Evolutionary conservation across 2,888 invertebrate species (phyloP), one percentile per base, ranked within the genome.

Genomic region (Pilophorus perplexus): DNA sequence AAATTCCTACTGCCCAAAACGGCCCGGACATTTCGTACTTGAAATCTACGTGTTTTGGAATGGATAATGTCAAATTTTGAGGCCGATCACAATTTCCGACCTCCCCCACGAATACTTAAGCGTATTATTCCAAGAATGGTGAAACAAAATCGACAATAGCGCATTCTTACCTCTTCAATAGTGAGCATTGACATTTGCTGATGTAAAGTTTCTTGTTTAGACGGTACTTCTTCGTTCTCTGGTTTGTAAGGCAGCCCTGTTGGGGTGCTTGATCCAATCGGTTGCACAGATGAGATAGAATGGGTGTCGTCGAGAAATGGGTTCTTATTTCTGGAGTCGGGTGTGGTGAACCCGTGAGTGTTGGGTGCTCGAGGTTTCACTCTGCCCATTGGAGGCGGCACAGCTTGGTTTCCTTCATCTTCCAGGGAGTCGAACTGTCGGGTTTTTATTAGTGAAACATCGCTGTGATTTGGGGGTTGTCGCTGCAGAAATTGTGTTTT

Each of bases 201-300:
- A 20, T 46, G 25, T 28, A 62, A 22, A 20, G n/a, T 46, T 16
- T 62, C 62, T 28, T 44, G 48, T 48, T 62, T 44, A 20, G 62
- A 46, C 10, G 62, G 62, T 16, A 62, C 62, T 46, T 62, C 62
- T 33, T 62, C 62, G 33, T 62, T 62, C 22, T 62, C 62, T 2
- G 62, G 62, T n/a, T 62, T 62, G 48, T 44, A 62, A n/a, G 62
- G 62, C 62, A 62, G 28, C 46, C 46, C 33, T 12, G 62, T 62
- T 10, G 62, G 62, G 14, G 62, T 62, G 28, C 62, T 62, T n/a
- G 46, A 20, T 8, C 62, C 62, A 12, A 62, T 5, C 8, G 62
- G 62, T 14, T 18, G 62, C 28, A 48, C 18, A 33, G 14, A 18
- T 22, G 48, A 1, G 28, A 22, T 46, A n/a, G 23, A 27, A 18